phyloP scores from a whole-genome alignment of 2,113 vertebrate genomes.

The Nothoprocta pentlandii region DNA sequence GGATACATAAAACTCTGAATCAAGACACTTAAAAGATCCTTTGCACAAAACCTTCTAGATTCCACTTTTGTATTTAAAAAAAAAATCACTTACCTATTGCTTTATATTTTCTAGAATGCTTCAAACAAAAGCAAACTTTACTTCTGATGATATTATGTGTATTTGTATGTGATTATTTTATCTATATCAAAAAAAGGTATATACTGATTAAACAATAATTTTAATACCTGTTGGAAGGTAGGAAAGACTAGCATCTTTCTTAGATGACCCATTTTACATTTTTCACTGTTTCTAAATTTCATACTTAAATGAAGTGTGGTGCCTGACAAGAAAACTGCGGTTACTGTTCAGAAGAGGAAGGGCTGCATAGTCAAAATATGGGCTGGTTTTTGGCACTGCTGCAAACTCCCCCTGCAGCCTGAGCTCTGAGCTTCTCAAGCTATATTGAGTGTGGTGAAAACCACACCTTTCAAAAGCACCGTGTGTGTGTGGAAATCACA shows the following conservation, averaged over 20 bases:
- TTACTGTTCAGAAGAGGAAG: not conserved
- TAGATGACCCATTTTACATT: not conserved
- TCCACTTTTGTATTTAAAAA: not conserved
- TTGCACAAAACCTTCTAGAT: not conserved
- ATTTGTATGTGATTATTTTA: not conserved
- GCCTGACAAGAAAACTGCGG: not conserved
- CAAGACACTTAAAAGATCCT: not conserved
- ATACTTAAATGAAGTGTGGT: not conserved
- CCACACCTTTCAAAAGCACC: constrained; percentile 25
- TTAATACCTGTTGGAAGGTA: not conserved
- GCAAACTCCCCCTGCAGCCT: not conserved
- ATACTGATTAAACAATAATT: not conserved
- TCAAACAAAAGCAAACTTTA: not conserved
- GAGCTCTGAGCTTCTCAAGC: not conserved
- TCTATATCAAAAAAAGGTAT: not conserved
- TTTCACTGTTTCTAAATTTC: not conserved
- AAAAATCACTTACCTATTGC: not conserved
- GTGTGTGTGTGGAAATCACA: not conserved
- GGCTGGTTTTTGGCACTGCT: not conserved
- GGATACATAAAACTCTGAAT: not conserved
- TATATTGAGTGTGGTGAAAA: constrained; percentile 6
- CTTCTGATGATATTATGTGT: not conserved
- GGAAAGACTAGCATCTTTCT: not conserved
- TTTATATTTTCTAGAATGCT: not conserved
- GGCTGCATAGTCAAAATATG: not conserved